Base-by-base conservation (phyloP, 2,797 vertebrate genomes). In the Pseudopleuronectes americanus region DNA sequence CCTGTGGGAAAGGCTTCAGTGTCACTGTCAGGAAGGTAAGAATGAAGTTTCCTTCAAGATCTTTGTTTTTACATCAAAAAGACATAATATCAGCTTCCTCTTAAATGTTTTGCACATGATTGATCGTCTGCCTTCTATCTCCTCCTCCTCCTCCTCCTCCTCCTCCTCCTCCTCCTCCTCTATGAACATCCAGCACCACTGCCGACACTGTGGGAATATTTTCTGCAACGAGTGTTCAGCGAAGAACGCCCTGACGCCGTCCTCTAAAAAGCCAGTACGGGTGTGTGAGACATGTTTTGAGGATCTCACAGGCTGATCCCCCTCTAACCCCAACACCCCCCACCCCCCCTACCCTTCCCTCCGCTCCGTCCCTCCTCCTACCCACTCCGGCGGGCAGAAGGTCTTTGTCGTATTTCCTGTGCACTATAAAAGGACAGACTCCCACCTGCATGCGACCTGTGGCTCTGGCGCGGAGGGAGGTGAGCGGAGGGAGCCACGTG, bases 121-220 rank as follows among this genome's bases (percentile, higher is more conserved):
- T 12, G 14, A n/a, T 1, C 0, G 3, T 41, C 58, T 9, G 0
- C 12, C 7, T 38, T 19, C 21, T 72, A 8, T 3, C n/a, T 68
- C 45, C 51, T 26, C 26, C 5, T 26, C 26, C 26, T 26, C 26
- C 26, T 48, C 28, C 23, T 63, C n/a, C 47, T 36, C 52, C 51
- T 45, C 24, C 53, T 68, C 45, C 51, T 3, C n/a, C 74, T 68
- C 41, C 48, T 41, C 10, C 14, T 45, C 17, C 43, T 43, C 55
- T 67, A 8, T 71, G 28, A 65, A 14, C 23, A 36, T 78, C 85
- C 94, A 99, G 98, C 98, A 99, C 84, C 98, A 99, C 82, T 99
- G 98, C 92, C 95, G 98, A 92, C 96, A 99, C 19, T 99, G 98
- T 80, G 98, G 98, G 48, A 99, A 99, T 94, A 99, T 99, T 89